Conservation (phyloP, 2,888 invertebrate species). For the Seira ritae region DNA sequence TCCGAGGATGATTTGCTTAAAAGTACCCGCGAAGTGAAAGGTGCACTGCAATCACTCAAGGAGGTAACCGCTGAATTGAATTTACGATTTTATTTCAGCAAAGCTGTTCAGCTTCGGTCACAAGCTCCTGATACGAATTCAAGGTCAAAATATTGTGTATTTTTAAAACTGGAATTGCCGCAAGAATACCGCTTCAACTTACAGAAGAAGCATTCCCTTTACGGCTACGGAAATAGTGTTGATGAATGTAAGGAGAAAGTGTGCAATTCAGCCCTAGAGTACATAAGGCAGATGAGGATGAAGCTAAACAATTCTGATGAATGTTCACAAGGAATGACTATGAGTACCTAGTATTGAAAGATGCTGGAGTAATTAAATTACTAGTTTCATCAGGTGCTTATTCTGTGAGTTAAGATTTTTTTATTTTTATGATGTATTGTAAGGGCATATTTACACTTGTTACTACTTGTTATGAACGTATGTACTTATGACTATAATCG, state of each 20-base stretch:
- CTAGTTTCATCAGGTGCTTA: too few species aligned
- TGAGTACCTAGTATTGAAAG: too few species aligned
- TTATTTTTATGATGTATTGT: too few species aligned
- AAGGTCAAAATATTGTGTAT: too few species aligned
- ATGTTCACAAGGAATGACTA: too few species aligned
- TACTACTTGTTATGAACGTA: too few species aligned
- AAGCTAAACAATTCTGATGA: too few species aligned
- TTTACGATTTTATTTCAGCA: background rate
- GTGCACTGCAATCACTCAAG: background rate
- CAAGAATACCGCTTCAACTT: background rate
- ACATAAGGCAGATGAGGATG: background rate
- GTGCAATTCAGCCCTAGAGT: background rate
- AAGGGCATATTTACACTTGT: too few species aligned
- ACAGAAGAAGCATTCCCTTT: background rate
- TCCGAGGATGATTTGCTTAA: background rate
- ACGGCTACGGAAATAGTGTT: background rate
- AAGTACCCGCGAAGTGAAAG: background rate
- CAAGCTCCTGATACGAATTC: background rate
- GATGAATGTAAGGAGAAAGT: background rate
- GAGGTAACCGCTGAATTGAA: background rate
- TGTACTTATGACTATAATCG: too few species aligned
- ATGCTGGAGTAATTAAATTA: too few species aligned
- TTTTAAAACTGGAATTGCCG: background rate
- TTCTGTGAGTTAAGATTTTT: too few species aligned
- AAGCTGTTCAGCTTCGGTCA: background rate